Conservation (phyloP, 2,888 invertebrate species). For the Crossocerus cetratus region DNA sequence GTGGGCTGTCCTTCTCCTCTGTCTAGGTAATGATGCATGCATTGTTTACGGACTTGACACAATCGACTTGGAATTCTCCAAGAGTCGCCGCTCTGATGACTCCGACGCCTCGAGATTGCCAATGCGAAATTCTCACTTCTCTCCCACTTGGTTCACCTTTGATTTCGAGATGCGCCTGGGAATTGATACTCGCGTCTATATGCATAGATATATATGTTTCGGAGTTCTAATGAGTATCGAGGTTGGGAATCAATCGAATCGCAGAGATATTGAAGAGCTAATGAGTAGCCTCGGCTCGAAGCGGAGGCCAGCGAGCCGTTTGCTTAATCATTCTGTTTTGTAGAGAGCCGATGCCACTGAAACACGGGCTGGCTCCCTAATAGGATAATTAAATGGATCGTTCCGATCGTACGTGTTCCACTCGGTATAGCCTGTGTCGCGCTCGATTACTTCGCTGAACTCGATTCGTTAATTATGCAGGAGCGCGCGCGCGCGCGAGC, state of each 20-base stretch:
- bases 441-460: slow-evolving; percentile 22
- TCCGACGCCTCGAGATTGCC: not conserved
- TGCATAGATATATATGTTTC: too few species aligned
- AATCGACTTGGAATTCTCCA: slow-evolving; percentile 49
- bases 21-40: slow-evolving; percentile 28
- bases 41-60: slow-evolving; percentile 51
- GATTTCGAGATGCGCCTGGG: too few species aligned
- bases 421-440: slow-evolving; percentile 14
- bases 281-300: too few species aligned
- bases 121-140: not conserved
- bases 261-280: too few species aligned
- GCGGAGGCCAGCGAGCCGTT: not conserved
- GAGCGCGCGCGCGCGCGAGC: not conserved
- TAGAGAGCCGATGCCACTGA: slow-evolving; percentile 9
- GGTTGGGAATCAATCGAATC: too few species aligned
- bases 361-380: slow-evolving; percentile 2
- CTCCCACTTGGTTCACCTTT: not conserved
- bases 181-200: too few species aligned
- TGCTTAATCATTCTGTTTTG: slow-evolving; percentile 16
- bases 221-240: too few species aligned
- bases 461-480: slow-evolving; percentile 35
- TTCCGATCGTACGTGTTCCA: slow-evolving; percentile 24
- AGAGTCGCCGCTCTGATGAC: not conserved
- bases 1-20: slow-evolving; percentile 15
- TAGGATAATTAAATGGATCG: slow-evolving; percentile 20